phyloP scores from a whole-genome alignment of 2,797 vertebrate genomes.

The Parauchenoglanis ngamensis region DNA sequence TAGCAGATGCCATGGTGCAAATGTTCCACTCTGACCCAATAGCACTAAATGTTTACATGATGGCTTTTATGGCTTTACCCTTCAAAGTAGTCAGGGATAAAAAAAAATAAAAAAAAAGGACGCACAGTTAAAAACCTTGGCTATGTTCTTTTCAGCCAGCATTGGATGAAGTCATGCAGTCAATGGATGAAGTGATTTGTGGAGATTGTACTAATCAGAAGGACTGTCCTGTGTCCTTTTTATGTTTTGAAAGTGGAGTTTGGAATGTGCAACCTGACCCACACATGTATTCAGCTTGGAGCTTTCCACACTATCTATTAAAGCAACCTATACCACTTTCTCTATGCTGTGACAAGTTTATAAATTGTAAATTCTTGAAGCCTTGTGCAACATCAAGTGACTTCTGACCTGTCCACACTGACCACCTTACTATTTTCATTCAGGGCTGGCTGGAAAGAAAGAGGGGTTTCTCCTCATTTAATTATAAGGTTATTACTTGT shows the following conservation, averaged over 20 bases:
- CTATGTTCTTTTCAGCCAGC: not conserved
- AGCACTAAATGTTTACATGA: conserved; percentile 28
- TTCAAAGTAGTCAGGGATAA: not conserved
- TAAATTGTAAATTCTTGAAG: not conserved
- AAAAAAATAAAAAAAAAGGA: not conserved
- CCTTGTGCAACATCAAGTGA: not conserved
- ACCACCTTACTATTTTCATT: not conserved
- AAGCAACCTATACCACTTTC: not conserved
- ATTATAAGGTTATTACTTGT: not conserved
- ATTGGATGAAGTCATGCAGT: not conserved
- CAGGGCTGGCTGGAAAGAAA: not conserved
- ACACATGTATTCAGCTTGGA: conserved; percentile 5
- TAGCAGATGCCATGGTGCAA: conserved; percentile 48
- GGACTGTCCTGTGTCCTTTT: not conserved
- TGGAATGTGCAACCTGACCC: conserved; percentile 18
- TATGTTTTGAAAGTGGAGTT: not conserved
- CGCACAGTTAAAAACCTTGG: conserved; percentile 3
- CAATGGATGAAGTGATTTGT: not conserved
- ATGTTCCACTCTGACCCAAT: conserved; percentile 16
- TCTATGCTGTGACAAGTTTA: not conserved
- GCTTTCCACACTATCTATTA: not conserved
- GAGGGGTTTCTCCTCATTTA: not conserved
- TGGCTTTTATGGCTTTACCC: conserved; percentile 24
- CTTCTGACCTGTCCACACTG: not conserved
- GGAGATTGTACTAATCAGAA: not conserved